Conservation (phyloP, 2,113 vertebrate species). For the Mugil cephalus region DNA sequence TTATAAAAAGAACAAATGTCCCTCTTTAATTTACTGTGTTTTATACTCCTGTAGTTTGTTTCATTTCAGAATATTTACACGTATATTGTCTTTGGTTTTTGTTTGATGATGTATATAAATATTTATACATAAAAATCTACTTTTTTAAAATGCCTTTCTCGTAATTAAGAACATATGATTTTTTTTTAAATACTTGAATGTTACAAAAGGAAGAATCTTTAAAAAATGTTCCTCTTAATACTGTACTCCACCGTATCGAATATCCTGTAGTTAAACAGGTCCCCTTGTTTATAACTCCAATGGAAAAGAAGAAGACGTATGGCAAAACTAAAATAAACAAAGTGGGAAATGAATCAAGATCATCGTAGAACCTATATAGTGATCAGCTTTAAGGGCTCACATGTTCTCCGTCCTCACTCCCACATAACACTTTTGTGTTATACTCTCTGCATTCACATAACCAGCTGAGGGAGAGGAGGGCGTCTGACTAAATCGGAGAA, state of each 20-base stretch:
- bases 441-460: slow-evolving; percentile 10
- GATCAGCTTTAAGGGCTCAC: not conserved
- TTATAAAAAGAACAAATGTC: slow-evolving; percentile 34
- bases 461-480: not conserved
- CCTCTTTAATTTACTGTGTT: slow-evolving; percentile 42
- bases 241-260: slow-evolving; percentile 5
- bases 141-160: slow-evolving; percentile 7
- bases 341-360: slow-evolving; percentile 4
- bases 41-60: not conserved
- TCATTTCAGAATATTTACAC: slow-evolving; percentile 13
- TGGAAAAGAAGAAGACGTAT: not conserved
- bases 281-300: slow-evolving; percentile 6
- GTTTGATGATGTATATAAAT: slow-evolving; percentile 45
- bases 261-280: not conserved
- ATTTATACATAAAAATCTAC: not conserved
- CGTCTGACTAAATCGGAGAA: not conserved
- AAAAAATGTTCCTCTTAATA: slow-evolving; percentile 30
- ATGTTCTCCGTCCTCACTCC: not conserved
- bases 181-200: slow-evolving; percentile 24
- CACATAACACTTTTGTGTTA: not conserved
- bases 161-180: not conserved
- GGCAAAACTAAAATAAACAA: not conserved
- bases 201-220: slow-evolving; percentile 9
- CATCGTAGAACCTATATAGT: not conserved
- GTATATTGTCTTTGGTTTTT: slow-evolving; percentile 74